Conservation (phyloP, 2,797 vertebrate genomes). For the Chelmon rostratus region DNA sequence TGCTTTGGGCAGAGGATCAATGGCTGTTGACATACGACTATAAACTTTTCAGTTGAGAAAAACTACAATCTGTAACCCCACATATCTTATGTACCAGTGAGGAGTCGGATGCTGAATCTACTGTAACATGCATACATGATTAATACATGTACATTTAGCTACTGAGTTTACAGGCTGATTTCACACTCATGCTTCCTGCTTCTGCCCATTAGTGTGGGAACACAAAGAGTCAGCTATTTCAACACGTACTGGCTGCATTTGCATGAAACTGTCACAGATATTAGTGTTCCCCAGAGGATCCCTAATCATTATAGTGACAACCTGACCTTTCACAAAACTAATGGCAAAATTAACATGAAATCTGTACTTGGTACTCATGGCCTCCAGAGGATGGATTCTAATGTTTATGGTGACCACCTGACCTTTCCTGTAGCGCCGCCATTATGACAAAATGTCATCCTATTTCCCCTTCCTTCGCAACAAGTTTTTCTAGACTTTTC, state of each 20-base stretch:
- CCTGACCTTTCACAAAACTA: conserved; percentile 42
- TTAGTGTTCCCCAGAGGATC: conserved; percentile 16
- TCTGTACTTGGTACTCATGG: conserved; percentile 9
- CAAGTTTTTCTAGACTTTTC: not conserved
- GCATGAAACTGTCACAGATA: conserved; percentile 2
- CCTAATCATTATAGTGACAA: conserved; percentile 7
- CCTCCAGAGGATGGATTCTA: conserved; percentile 21
- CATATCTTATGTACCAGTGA: not conserved
- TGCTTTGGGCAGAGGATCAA: conserved; percentile 8
- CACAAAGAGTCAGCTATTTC: not conserved
- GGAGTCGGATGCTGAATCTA: not conserved
- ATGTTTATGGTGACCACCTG: conserved; percentile 26
- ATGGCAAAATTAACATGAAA: conserved; percentile 18
- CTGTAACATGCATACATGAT: not conserved
- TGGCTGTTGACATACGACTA: conserved; percentile 2
- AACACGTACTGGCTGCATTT: not conserved
- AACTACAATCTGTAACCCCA: not conserved
- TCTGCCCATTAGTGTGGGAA: not conserved
- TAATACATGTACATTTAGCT: not conserved
- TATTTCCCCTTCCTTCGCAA: not conserved
- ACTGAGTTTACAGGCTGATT: not conserved
- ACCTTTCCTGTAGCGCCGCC: conserved; percentile 25
- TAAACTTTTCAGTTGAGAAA: not conserved
- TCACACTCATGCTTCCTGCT: not conserved
- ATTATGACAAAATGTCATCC: conserved; percentile 20